Conservation (phyloP, 2,888 invertebrate genomes). For the Ectemnius cavifrons region DNA sequence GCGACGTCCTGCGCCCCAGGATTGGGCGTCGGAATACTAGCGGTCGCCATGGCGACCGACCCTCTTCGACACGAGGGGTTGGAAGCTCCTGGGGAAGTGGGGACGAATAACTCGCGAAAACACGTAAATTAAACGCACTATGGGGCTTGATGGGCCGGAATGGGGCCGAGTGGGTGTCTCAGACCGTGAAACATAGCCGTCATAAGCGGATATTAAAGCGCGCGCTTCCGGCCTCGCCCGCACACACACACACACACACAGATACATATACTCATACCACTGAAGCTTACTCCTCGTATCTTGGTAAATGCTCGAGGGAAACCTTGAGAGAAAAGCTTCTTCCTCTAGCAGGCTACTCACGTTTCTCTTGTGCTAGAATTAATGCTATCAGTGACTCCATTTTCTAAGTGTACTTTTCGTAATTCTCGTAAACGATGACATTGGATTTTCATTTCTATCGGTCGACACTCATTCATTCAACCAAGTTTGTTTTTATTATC, state of each 20-base stretch:
- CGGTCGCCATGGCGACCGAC: constrained; percentile 72
- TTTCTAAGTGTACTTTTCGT: too few relatives aligned
- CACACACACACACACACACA: too few relatives aligned
- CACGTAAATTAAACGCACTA: constrained; percentile 77
- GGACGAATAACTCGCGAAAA: constrained; percentile 77
- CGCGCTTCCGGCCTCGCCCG: constrained; percentile 51
- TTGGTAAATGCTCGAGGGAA: too few relatives aligned
- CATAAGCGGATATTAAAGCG: constrained; percentile 72
- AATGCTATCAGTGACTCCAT: too few relatives aligned
- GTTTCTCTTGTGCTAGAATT: too few relatives aligned
- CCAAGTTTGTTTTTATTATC: too few relatives aligned
- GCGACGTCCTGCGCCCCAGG: constrained; percentile 61
- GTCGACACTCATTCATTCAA: too few relatives aligned
- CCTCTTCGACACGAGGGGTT: constrained; percentile 63
- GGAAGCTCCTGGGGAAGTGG: constrained; percentile 52
- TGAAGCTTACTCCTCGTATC: too few relatives aligned
- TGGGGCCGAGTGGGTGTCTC: constrained; percentile 69
- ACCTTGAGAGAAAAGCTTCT: constrained; percentile 17
- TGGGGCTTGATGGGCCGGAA: constrained; percentile 74
- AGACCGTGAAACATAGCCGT: constrained; percentile 70
- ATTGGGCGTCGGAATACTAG: constrained; percentile 72
- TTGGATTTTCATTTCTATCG: too few relatives aligned
- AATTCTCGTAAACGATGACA: too few relatives aligned
- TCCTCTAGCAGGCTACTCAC: neutral
- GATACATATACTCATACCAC: too few relatives aligned